A percentile compares a stretch with the other conserved stretches of the same genome.
Conservation (phyloP, 2,113 vertebrate species). For the Steatornis caripensis region DNA sequence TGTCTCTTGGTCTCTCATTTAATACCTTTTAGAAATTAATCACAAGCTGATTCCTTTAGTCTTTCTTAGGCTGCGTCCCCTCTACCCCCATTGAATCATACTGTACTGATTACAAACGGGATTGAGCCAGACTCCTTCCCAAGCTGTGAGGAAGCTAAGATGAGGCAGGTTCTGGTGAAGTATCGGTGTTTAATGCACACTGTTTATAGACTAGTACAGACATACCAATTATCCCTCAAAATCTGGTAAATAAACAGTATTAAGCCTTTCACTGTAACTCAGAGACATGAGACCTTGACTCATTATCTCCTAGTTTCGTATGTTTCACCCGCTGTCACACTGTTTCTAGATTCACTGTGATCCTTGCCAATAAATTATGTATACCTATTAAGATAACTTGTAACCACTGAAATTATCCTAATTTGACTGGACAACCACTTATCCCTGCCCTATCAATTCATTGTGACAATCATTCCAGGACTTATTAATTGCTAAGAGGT, state of each 20-base stretch:
- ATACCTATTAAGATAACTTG: background rate
- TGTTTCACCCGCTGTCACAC: background rate
- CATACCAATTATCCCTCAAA: background rate
- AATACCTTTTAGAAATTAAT: background rate
- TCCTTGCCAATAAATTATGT: background rate
- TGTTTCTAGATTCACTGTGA: background rate
- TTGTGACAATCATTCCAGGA: background rate
- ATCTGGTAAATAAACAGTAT: background rate
- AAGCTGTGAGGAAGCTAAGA: background rate
- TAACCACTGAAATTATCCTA: background rate
- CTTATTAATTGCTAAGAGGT: background rate
- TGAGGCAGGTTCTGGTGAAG: background rate
- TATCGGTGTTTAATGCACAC: background rate
- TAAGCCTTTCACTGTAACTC: background rate
- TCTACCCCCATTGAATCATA: background rate
- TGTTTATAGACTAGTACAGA: background rate
- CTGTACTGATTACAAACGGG: background rate
- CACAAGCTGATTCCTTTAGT: background rate
- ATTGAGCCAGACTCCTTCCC: background rate
- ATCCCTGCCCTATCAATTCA: background rate
- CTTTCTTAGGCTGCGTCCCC: background rate
- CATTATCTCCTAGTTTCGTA: background rate
- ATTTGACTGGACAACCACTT: background rate
- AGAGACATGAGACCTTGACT: background rate
- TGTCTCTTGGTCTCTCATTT: background rate